phyloP scores from a whole-genome alignment of 2,113 vertebrate genomes.

The Phoxinus phoxinus region DNA sequence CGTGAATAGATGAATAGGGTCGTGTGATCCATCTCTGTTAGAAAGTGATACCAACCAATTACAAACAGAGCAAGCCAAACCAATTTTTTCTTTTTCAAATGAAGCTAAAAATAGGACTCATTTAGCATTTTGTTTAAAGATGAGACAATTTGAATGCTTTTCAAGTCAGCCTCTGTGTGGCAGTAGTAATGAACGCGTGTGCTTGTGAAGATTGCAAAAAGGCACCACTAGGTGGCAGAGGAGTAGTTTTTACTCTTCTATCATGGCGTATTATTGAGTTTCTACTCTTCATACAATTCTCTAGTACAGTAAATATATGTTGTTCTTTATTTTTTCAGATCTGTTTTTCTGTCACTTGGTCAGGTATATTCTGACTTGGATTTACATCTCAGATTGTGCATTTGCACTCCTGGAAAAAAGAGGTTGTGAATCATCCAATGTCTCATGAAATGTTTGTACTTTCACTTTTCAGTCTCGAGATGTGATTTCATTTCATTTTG shows the following conservation, averaged over 20 bases:
- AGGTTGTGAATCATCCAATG: neutral
- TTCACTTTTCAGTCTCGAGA: neutral
- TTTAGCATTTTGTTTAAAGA: neutral
- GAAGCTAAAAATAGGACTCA: neutral
- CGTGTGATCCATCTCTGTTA: neutral
- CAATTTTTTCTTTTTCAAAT: too few relatives aligned
- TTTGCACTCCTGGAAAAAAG: constrained; percentile 1
- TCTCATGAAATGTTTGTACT: neutral
- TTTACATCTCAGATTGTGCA: neutral
- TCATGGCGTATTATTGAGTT: neutral
- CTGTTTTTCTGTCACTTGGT: neutral
- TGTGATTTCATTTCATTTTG: neutral
- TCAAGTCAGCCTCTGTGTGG: neutral
- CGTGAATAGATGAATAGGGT: neutral
- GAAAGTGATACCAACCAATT: neutral
- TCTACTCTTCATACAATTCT: neutral
- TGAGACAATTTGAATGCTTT: neutral
- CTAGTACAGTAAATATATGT: too few relatives aligned
- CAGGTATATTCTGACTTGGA: neutral
- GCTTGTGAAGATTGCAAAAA: neutral
- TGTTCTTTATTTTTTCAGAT: neutral
- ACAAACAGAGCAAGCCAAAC: neutral
- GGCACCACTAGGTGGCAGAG: constrained; percentile 16
- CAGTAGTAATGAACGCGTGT: neutral
- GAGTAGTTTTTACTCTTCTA: neutral